phyloP scores from a whole-genome alignment of 2,888 invertebrate species.

The Pammene aurita region DNA sequence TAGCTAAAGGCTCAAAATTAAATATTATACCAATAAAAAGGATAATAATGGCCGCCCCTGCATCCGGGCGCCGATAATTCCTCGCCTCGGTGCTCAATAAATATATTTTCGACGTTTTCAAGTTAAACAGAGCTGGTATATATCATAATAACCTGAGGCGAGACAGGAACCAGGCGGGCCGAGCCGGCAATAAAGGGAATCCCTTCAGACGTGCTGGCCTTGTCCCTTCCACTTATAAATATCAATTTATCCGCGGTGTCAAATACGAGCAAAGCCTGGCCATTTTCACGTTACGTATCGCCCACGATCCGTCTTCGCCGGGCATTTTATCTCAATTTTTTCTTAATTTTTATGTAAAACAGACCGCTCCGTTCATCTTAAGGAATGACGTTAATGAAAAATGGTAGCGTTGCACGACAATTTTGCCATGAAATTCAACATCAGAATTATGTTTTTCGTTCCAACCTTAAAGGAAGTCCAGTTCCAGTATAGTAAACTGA shows the following conservation, averaged over 20 bases:
- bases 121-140: conserved; percentile 73
- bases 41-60: conserved; percentile 78
- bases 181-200: conserved; percentile 80
- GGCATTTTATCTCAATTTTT: conserved; percentile 66
- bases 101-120: conserved; percentile 81
- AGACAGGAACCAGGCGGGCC: conserved; percentile 74
- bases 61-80: conserved; percentile 80
- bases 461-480: conserved; percentile 8
- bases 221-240: conserved; percentile 81
- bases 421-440: conserved; percentile 29
- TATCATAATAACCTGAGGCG: conserved; percentile 78
- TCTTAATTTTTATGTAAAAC: conserved; percentile 54
- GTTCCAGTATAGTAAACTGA: conserved; percentile 5
- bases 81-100: conserved; percentile 71
- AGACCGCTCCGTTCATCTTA: conserved; percentile 44
- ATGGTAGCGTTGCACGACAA: conserved; percentile 36
- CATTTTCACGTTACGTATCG: conserved; percentile 77
- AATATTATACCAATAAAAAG: conserved; percentile 84
- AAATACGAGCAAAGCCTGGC: conserved; percentile 73
- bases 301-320: conserved; percentile 64
- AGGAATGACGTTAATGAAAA: conserved; percentile 41
- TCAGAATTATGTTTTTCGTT: conserved; percentile 25
- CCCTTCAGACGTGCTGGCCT: conserved; percentile 75
- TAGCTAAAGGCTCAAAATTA: conserved; percentile 78
- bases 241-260: conserved; percentile 82